Evolutionary conservation across 2,113 vertebrate species (phyloP).

Genomic region (Willisornis vidua): DNA sequence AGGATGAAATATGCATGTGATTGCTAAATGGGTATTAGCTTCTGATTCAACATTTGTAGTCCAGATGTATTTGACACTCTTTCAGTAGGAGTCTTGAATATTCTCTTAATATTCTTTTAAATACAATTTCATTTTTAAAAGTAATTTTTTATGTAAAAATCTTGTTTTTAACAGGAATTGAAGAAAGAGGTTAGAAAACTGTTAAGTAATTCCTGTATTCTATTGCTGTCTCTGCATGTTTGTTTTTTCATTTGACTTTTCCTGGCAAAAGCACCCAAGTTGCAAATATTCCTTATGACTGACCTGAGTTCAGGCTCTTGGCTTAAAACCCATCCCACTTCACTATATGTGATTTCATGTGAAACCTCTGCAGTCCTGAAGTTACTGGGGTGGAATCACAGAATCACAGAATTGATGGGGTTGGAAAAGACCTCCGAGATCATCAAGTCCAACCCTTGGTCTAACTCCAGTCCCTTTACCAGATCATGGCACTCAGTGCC

Average conservation of each 20-base stretch:
- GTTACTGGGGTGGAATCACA: not conserved
- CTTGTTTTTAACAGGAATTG: not conserved
- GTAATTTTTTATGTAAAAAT: not conserved
- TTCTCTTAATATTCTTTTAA: not conserved
- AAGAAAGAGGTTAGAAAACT: not conserved
- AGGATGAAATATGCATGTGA: constrained; percentile 82
- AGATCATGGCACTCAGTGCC: too few species aligned
- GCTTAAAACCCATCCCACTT: not conserved
- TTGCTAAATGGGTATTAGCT: constrained; percentile 79
- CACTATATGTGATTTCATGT: not conserved
- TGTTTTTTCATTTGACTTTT: not conserved
- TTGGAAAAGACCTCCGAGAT: too few species aligned
- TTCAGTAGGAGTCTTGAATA: not conserved
- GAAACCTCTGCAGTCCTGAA: not conserved
- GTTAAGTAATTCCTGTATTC: not conserved
- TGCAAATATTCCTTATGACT: not conserved
- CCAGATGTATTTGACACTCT: not conserved
- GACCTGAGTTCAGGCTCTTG: not conserved
- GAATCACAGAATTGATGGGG: too few species aligned
- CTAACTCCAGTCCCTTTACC: too few species aligned
- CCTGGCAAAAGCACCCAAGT: not conserved
- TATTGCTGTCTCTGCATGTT: not conserved
- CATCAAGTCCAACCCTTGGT: too few species aligned
- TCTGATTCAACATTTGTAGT: constrained; percentile 67
- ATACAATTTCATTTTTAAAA: not conserved